Evolutionary conservation across 2,113 vertebrate species (phyloP), one percentile per base, ranked within the genome.

Genomic region (Pongo abelii): DNA sequence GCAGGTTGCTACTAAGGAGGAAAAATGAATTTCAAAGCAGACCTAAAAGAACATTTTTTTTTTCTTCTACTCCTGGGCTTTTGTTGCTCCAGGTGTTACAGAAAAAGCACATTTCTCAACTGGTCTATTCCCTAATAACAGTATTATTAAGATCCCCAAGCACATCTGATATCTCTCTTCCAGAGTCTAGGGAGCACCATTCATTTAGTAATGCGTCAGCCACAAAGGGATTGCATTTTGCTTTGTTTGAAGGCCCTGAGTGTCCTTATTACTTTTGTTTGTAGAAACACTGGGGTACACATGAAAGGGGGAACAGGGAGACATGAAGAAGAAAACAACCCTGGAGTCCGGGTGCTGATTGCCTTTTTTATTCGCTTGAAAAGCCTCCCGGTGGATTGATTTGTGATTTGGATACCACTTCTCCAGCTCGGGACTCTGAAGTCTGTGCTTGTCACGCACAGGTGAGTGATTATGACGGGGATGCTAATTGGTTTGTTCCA

Each of bases 211-310:
- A 98, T 97, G 98, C 70, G 3, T 85, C 97, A 84, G 97, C 94
- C 22, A 22, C 97, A 96, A 97, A 97, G 91, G 95, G 98, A 98
- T 98, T 98, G 83, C 80, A 52, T 98, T 98, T 98, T 97, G 97
- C 97, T 98, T 97, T 98, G 98, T 98, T 97, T 98, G 97, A 98
- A 98, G 98, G 97, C 98, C 97, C 97, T 52, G 79, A 97, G 91
- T 96, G 94, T 97, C 97, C 97, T 98, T 98, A 97, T 98, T 98
- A 98, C 98, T 98, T 98, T 97, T 98, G 98, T 99, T 99, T 98
- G 97, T 97, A 97, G 97, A 98, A 98, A 97, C 94, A 97, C 94
- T 32, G 83, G 95, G 95, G 94, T 91, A 84, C 96, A 97, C 98
- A 98, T 98, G 98, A 98, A 98, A 98, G 97, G 3, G 57, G 57